Evolutionary conservation across 2,113 vertebrate genomes (phyloP).

Genomic region (Fregata magnificens): DNA sequence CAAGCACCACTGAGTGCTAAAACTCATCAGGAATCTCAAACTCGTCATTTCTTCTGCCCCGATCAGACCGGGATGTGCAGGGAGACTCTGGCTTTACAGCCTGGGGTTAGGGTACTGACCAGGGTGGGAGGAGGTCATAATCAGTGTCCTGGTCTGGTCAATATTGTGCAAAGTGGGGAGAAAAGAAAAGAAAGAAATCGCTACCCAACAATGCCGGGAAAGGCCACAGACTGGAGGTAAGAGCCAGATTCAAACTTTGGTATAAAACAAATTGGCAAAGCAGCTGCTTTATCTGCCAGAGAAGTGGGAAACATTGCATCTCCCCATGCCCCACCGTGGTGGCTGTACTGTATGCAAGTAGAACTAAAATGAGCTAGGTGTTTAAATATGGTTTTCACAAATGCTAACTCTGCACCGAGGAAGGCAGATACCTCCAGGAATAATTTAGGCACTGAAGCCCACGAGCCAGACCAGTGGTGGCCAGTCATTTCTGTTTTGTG

Average conservation of each 20-base stretch:
- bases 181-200: not conserved
- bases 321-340: not conserved
- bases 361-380: not conserved
- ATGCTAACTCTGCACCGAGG: not conserved
- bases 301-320: not conserved
- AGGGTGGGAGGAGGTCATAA: not conserved
- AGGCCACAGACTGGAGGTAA: not conserved
- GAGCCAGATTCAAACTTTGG: not conserved
- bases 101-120: not conserved
- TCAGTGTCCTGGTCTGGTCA: not conserved
- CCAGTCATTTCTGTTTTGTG: not conserved
- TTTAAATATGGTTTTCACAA: not conserved
- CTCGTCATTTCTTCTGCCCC: not conserved
- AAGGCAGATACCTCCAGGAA: not conserved
- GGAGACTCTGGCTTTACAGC: not conserved
- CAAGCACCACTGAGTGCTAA: not conserved
- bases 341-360: not conserved
- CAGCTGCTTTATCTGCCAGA: not conserved
- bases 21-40: not conserved
- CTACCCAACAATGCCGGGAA: not conserved
- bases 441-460: not conserved
- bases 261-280: not conserved
- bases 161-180: not conserved
- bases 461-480: not conserved
- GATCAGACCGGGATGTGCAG: rapidly evolving